Percentiles rank a stretch among this genome's conserved stretches.
Conservation (phyloP, 2,113 vertebrate genomes). For the Phyllopteryx taeniolatus region DNA sequence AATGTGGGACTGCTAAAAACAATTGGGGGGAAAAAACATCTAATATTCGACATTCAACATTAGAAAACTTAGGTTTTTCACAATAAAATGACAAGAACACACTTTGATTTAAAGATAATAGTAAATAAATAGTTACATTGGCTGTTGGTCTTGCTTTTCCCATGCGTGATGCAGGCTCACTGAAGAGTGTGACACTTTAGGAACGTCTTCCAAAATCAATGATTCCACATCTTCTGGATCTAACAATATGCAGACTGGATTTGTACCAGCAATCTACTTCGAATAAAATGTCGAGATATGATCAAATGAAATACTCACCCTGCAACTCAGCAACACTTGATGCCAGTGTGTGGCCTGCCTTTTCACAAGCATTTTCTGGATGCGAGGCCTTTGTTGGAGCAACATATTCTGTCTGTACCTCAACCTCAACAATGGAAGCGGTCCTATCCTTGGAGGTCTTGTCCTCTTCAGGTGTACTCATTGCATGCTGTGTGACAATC, state of each 20-base stretch:
- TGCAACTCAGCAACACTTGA: conserved; percentile 28
- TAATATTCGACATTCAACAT: not conserved
- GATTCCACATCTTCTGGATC: conserved; percentile 83
- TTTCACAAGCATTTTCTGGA: conserved; percentile 20
- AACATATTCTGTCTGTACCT: conserved; percentile 31
- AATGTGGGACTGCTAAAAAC: no score
- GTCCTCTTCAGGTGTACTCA: conserved; percentile 14
- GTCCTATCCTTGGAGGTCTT: conserved; percentile 9
- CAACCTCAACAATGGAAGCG: conserved; percentile 30
- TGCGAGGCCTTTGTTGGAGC: conserved; percentile 21
- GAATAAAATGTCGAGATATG: conserved; percentile 2
- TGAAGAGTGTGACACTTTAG: conserved; percentile 50
- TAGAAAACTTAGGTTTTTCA: not conserved
- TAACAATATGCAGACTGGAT: conserved; percentile 44
- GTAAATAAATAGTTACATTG: conserved; percentile 42
- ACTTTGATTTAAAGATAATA: not conserved
- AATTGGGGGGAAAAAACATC: no score
- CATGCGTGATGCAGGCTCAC: conserved; percentile 74
- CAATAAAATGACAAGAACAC: not conserved
- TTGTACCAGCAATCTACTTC: not conserved
- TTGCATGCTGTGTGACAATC: conserved; percentile 16
- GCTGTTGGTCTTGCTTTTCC: conserved; percentile 64
- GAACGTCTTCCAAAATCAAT: conserved; percentile 76
- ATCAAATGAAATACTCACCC: conserved; percentile 43
- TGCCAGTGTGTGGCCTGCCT: conserved; percentile 5